Percentiles rank a stretch among this genome's conserved stretches.
phyloP scores from a whole-genome alignment of 1,140 invertebrate genomes.

The Copidosoma floridanum region DNA sequence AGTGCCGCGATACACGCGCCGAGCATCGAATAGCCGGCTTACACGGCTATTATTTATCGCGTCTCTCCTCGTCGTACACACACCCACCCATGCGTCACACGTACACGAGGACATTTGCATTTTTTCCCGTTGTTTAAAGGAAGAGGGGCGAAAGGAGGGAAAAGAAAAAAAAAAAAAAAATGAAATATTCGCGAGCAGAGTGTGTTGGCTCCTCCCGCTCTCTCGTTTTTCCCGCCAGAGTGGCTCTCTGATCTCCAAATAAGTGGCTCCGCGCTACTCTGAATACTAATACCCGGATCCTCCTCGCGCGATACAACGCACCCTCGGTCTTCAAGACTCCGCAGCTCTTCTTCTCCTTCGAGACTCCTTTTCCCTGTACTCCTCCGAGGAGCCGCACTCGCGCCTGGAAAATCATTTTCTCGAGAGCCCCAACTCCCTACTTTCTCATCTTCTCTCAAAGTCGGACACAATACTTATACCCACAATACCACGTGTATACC shows the following conservation, averaged over 20 bases:
- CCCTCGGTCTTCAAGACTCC: too few relatives aligned
- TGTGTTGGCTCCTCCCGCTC: not conserved
- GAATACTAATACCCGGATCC: constrained; percentile 32
- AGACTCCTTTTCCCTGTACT: too few relatives aligned
- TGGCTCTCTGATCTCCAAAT: constrained; percentile 39
- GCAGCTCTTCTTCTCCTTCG: too few relatives aligned
- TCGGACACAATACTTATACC: too few relatives aligned
- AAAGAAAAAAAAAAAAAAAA: too few relatives aligned
- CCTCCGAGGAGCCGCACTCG: too few relatives aligned
- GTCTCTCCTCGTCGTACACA: not conserved
- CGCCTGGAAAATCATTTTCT: too few relatives aligned
- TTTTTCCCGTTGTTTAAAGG: constrained; percentile 43
- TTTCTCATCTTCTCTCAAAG: too few relatives aligned
- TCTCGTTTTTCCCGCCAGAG: not conserved
- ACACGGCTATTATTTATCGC: constrained; percentile 37
- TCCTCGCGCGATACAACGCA: not conserved
- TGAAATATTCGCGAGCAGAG: constrained; percentile 35
- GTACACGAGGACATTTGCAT: constrained; percentile 42
- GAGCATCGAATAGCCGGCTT: constrained; percentile 5
- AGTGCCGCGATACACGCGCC: not conserved
- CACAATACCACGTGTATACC: too few relatives aligned
- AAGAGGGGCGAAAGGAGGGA: too few relatives aligned
- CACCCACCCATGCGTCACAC: too few relatives aligned
- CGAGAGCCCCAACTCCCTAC: too few relatives aligned
- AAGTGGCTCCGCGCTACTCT: constrained; percentile 34